Conservation (phyloP, 2,113 vertebrate genomes). For the Tychaedon coryphoeus region DNA sequence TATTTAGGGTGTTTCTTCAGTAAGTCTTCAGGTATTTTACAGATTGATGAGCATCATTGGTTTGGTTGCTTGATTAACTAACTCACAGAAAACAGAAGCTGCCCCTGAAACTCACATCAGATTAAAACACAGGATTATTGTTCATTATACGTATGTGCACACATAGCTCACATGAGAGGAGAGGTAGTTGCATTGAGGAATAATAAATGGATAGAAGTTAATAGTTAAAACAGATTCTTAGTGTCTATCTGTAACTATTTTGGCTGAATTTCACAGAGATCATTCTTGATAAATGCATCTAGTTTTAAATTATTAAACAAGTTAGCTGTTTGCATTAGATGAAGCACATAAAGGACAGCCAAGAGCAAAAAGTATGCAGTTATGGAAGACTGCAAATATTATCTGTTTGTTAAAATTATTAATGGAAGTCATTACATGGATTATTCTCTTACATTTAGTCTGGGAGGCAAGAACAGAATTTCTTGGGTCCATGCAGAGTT, state of each 20-base stretch:
- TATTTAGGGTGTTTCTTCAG: background rate
- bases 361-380: background rate
- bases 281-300: background rate
- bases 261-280: background rate
- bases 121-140: background rate
- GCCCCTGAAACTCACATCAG: background rate
- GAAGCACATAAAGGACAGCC: background rate
- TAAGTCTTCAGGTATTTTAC: background rate
- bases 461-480: background rate
- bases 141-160: background rate
- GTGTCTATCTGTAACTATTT: slow-evolving; percentile 9
- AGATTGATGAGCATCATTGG: background rate
- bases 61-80: background rate
- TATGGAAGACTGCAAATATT: background rate
- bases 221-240: background rate
- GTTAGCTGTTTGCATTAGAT: background rate
- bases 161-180: background rate
- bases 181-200: background rate
- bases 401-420: slow-evolving; percentile 32
- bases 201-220: background rate
- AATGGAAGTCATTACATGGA: background rate
- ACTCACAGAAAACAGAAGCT: background rate
- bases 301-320: slow-evolving; percentile 14
- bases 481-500: background rate
- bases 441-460: background rate